A percentile compares a stretch with the other conserved stretches of the same genome.
Evolutionary conservation across 2,888 invertebrate species (phyloP).

Genomic region (Zygothrica quintamaculata): DNA sequence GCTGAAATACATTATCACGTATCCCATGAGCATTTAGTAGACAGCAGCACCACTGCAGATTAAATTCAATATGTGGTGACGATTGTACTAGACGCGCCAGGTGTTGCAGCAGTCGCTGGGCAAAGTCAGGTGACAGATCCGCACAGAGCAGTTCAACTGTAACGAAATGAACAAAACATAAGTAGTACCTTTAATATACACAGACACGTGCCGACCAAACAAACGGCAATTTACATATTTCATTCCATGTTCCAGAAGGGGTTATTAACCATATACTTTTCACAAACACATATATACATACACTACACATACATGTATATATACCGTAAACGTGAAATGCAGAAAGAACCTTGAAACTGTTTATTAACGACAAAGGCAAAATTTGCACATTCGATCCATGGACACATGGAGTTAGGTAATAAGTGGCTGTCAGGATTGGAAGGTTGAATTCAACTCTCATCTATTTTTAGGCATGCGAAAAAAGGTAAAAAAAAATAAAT

Average conservation of each 20-base stretch:
- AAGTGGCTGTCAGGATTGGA: conserved; percentile 38
- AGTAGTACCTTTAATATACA: conserved; percentile 31
- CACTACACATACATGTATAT: neutral
- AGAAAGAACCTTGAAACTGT: conserved; percentile 67
- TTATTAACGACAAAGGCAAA: conserved; percentile 63
- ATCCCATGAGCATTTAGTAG: conserved; percentile 89
- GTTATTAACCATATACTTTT: conserved; percentile 52
- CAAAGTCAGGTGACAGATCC: conserved; percentile 90
- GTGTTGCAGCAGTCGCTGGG: conserved; percentile 90
- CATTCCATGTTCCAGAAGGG: conserved; percentile 30
- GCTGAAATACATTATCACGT: conserved; percentile 86
- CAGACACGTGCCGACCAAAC: conserved; percentile 56
- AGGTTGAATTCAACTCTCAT: conserved; percentile 32
- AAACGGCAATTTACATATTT: conserved; percentile 47
- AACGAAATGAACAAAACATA: too few species aligned
- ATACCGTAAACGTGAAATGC: conserved; percentile 29
- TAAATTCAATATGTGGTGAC: conserved; percentile 94
- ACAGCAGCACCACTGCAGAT: conserved; percentile 91
- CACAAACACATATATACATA: neutral
- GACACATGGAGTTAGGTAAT: conserved; percentile 51
- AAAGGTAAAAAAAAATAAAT: conserved; percentile 16
- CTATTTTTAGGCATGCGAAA: conserved; percentile 64
- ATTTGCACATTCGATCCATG: conserved; percentile 76
- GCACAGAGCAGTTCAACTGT: conserved; percentile 91
- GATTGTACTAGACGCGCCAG: conserved; percentile 90